These are phyloP conservation scores for Mylabris phalerata DNA, from an alignment of 1,140 invertebrate genomes.

Conservation along the genomic window DNA sequence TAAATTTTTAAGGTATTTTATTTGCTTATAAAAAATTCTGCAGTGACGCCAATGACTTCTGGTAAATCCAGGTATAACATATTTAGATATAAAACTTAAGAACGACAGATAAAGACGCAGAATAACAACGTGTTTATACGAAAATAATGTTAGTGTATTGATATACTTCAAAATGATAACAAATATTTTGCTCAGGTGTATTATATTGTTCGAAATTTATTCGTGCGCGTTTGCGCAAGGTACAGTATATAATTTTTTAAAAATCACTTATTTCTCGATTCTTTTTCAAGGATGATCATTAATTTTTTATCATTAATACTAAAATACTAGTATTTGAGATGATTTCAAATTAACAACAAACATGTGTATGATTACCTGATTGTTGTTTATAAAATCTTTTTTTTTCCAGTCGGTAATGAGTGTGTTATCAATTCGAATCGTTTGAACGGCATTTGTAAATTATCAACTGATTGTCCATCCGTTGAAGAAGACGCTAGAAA, in stretches of 20 bases:
- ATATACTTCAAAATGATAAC: constrained; percentile 10
- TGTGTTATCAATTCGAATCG: constrained; percentile 27
- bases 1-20: neutral
- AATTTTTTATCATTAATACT: neutral
- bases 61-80: constrained; percentile 11
- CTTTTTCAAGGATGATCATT: neutral
- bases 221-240: constrained; percentile 14
- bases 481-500: constrained; percentile 28
- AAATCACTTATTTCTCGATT: neutral
- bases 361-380: neutral
- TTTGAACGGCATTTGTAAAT: constrained; percentile 29
- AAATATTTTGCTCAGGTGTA: constrained; percentile 9
- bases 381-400: no score
- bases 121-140: neutral
- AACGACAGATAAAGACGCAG: constrained; percentile 11
- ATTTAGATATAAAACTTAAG: constrained; percentile 14
- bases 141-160: constrained; percentile 16
- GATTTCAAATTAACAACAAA: neutral
- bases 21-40: constrained; percentile 6
- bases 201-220: constrained; percentile 7
- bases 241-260: constrained; percentile 3
- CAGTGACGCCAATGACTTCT: constrained; percentile 18
- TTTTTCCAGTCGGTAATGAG: constrained; percentile 26
- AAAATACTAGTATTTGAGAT: neutral
- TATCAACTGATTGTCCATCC: constrained; percentile 29